Evolutionary conservation across 2,797 vertebrate genomes (phyloP), one percentile per base, ranked within the genome.

Genomic region (Argentina silus): DNA sequence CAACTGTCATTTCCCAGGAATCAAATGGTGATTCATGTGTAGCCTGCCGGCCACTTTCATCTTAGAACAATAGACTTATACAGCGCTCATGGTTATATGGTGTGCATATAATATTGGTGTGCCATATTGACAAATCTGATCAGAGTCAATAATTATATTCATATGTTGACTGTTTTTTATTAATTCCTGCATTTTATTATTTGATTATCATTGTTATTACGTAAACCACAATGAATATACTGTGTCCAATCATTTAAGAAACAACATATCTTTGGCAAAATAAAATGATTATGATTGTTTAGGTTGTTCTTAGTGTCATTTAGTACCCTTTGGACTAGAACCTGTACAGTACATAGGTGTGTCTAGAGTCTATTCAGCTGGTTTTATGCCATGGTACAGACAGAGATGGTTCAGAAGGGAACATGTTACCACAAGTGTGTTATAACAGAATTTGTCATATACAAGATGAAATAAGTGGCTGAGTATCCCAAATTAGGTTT

Each of bases 11-110:
- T 0, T 11, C 48, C 65, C 45, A 67, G 15, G 11, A 67, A 1
- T 2, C n/a, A 0, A 0, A 75, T 61, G 23, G 27, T 48, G 17
- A 74, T 74, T 60, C 45, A 50, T 7, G 36, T 68, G 1, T 74
- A 73, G 47, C 42, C 21, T 62, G 9, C 12, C 11, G 12, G 9
- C 11, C 19, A 10, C 10, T 60, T 21, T 21, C 12, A 7, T 12
- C 4, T 23, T 2, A 27, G 23, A 60, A 60, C 23, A 27, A 12
- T 3, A 0, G 21, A 60, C 27, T 8, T 23, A 7, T 23, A 0
- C 14, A 11, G 51, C 1, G 7, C 7, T 53, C 15, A 53, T n/a
- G 17, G 15, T 53, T 15, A 17, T 14, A n/a, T 14, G 15, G 17
- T 2, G 51, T 53, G 51, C 7, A 17, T 53, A n/a, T 53, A 12